phyloP scores from a whole-genome alignment of 1,140 invertebrate genomes.

The Caerostris extrusa region DNA sequence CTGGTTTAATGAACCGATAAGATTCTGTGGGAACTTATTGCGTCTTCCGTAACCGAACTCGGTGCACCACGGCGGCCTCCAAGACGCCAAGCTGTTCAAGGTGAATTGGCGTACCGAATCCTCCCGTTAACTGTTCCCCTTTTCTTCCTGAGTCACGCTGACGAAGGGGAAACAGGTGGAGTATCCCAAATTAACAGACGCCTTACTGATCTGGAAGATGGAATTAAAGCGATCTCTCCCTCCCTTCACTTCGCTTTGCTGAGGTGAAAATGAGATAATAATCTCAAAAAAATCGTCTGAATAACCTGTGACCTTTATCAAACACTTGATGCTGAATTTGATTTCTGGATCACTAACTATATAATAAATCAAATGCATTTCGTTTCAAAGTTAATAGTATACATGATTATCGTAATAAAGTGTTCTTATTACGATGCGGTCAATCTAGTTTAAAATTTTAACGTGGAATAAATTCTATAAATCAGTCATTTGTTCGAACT shows the following conservation, averaged over 20 bases:
- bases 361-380: no score
- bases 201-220: not conserved
- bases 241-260: not conserved
- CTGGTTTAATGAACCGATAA: no score
- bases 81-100: not conserved
- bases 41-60: no score
- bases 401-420: no score
- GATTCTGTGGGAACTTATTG: no score
- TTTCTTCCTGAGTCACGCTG: not conserved
- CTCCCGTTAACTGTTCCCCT: not conserved
- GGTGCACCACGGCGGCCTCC: not conserved
- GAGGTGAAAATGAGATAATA: not conserved
- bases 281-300: not conserved
- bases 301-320: not conserved
- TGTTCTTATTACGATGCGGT: no score
- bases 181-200: not conserved
- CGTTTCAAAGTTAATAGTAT: no score
- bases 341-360: not conserved
- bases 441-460: no score
- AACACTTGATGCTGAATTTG: not conserved
- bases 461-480: no score
- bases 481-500: no score
- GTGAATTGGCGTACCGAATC: not conserved
- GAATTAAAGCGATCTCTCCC: not conserved
- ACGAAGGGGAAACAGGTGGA: slow-evolving; percentile 14